phyloP scores from a whole-genome alignment of 2,888 invertebrate genomes.

The Ornithoptera alexandrae region DNA sequence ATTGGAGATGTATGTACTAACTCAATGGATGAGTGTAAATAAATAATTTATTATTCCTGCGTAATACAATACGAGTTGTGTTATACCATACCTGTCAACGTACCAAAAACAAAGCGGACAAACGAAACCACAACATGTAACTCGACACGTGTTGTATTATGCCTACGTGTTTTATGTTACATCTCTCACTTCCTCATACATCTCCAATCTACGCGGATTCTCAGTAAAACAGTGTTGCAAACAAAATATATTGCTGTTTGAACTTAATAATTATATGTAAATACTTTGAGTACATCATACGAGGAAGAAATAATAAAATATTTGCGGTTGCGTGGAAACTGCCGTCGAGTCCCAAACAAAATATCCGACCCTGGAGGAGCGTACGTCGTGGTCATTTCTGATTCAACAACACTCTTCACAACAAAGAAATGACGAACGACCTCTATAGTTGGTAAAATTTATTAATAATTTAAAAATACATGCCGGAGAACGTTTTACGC shows the following conservation, averaged over 20 bases:
- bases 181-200: constrained; percentile 28
- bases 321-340: constrained; percentile 45
- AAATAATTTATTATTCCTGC: not conserved
- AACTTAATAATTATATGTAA: constrained; percentile 29
- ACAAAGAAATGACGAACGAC: constrained; percentile 50
- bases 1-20: no score
- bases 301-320: constrained; percentile 35
- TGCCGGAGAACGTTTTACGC: constrained; percentile 10
- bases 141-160: constrained; percentile 24
- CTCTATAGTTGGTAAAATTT: no score
- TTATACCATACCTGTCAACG: not conserved
- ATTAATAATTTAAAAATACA: constrained; percentile 9
- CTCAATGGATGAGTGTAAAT: no score
- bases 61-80: no score
- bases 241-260: constrained; percentile 29
- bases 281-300: constrained; percentile 22
- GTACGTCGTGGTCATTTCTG: constrained; percentile 51
- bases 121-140: constrained; percentile 27
- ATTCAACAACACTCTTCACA: constrained; percentile 51
- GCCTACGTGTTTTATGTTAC: constrained; percentile 27
- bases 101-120: constrained; percentile 10
- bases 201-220: constrained; percentile 26
- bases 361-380: constrained; percentile 51
- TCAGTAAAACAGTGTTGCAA: constrained; percentile 25
- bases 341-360: constrained; percentile 43